phyloP scores from a whole-genome alignment of 2,888 invertebrate genomes.

The Tanaodytes sp. region DNA sequence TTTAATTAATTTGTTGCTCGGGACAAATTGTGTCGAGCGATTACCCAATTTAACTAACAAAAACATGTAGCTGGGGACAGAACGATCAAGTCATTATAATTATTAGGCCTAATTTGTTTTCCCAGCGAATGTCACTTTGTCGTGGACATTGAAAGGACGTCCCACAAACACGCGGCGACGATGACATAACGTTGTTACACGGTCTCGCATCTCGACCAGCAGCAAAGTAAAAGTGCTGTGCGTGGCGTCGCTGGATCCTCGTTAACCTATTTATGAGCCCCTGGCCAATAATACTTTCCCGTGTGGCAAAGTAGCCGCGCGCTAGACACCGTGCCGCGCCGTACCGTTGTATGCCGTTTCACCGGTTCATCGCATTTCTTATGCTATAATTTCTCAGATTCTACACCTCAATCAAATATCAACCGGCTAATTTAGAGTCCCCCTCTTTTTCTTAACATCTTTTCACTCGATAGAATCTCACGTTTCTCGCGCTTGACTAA shows the following conservation, averaged over 20 bases:
- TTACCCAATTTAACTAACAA: no score
- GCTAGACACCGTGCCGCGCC: no score
- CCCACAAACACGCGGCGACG: constrained; percentile 19
- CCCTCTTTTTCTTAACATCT: no score
- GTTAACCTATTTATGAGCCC: constrained; percentile 49
- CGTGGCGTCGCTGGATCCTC: constrained; percentile 42
- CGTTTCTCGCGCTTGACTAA: neutral
- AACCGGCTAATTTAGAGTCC: constrained; percentile 24
- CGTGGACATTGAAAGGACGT: constrained; percentile 3
- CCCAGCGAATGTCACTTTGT: neutral
- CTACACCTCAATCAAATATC: constrained; percentile 26
- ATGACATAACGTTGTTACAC: constrained; percentile 39
- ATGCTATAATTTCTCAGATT: constrained; percentile 17
- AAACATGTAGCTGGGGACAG: no score
- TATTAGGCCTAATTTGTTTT: no score
- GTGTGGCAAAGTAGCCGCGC: constrained; percentile 29
- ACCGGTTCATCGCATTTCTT: constrained; percentile 27
- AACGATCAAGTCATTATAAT: no score
- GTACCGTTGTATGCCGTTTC: constrained; percentile 21
- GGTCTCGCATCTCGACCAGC: constrained; percentile 27
- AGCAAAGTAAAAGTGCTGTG: constrained; percentile 46
- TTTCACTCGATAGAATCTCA: neutral
- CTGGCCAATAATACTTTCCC: constrained; percentile 42
- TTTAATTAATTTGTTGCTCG: no score
- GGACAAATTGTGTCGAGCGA: no score